Evolutionary conservation across 2,888 invertebrate species (phyloP).

Genomic region (Sturmia bella): DNA sequence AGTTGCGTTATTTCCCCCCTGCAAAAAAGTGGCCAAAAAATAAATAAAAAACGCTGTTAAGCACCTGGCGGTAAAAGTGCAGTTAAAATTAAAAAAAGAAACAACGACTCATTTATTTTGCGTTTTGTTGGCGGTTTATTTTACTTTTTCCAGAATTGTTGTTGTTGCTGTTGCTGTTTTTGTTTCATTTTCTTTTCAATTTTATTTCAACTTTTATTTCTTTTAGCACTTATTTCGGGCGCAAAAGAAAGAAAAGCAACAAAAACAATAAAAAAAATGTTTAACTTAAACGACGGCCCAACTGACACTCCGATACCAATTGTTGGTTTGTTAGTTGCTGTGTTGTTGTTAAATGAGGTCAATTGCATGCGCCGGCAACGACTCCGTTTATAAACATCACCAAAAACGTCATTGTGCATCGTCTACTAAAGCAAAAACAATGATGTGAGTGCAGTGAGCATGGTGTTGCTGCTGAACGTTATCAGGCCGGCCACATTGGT

Average conservation of each 20-base stretch:
- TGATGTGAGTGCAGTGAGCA: too few relatives aligned
- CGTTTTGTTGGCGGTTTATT: conserved; percentile 40
- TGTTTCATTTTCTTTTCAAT: conserved; percentile 33
- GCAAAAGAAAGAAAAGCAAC: neutral
- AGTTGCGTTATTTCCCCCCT: conserved; percentile 57
- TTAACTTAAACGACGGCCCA: conserved; percentile 17
- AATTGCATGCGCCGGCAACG: conserved; percentile 66
- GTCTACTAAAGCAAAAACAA: neutral
- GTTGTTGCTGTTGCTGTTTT: too few relatives aligned
- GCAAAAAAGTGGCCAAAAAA: neutral
- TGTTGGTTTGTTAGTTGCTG: conserved; percentile 25
- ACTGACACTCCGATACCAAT: conserved; percentile 38
- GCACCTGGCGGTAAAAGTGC: conserved; percentile 58
- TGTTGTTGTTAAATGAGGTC: conserved; percentile 65
- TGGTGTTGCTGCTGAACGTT: neutral
- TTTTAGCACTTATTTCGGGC: conserved; percentile 38
- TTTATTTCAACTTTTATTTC: conserved; percentile 44
- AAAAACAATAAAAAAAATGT: conserved; percentile 15
- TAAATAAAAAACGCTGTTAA: conserved; percentile 22
- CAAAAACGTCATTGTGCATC: conserved; percentile 39
- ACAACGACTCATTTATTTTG: conserved; percentile 56
- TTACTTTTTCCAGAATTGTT: conserved; percentile 10
- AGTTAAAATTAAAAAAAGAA: conserved; percentile 31
- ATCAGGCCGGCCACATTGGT: conserved; percentile 17
- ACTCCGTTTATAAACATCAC: conserved; percentile 21